Conservation (phyloP, 92 coral and sea anemone genomes). For the Epizoanthus stellaris region DNA sequence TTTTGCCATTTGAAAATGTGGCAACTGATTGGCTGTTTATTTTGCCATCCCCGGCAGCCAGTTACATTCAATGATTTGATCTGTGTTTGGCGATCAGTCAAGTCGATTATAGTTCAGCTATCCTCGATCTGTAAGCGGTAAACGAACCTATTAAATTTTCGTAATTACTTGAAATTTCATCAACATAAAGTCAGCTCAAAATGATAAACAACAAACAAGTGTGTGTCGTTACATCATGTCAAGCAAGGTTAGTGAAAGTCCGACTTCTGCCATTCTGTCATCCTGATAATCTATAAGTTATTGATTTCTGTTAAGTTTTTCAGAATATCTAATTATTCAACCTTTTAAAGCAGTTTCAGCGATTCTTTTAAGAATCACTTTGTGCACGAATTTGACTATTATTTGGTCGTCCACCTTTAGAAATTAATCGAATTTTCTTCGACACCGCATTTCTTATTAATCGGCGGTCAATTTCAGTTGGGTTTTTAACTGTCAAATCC, state of each 20-base stretch:
- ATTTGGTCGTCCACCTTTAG: neutral
- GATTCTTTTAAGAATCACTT: neutral
- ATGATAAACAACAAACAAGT: neutral
- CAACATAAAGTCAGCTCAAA: neutral
- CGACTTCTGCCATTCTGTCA: neutral
- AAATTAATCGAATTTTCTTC: conserved; percentile 1
- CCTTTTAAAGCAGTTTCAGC: too few relatives aligned
- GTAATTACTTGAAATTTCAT: neutral
- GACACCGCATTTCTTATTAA: neutral
- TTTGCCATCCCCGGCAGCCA: neutral
- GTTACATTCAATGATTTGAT: neutral
- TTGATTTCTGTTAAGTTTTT: neutral
- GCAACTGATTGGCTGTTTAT: conserved; percentile 16
- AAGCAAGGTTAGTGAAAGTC: neutral
- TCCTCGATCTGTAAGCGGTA: neutral
- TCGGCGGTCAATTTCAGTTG: neutral
- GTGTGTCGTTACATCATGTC: neutral
- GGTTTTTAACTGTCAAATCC: neutral
- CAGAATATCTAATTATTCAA: neutral
- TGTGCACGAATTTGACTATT: neutral
- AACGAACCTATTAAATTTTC: neutral
- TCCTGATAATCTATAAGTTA: neutral
- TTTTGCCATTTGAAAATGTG: neutral
- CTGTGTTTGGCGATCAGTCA: neutral
- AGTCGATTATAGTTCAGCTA: neutral